Evolutionary conservation across 2,888 invertebrate species (phyloP), one percentile per base, ranked within the genome.

Genomic region (Aporophyla nigra): DNA sequence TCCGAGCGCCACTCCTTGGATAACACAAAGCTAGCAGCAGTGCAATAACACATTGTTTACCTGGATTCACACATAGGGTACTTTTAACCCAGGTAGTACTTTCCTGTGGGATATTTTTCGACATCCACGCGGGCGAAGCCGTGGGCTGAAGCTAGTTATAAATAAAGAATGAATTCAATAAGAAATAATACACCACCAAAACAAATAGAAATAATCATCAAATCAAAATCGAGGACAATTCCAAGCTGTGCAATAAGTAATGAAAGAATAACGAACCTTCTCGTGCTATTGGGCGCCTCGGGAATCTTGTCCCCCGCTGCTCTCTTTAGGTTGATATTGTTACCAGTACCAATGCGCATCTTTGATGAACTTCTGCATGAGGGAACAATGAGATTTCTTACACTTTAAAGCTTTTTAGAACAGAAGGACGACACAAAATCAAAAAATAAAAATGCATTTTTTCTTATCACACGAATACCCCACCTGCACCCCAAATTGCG

Each of bases 361-460:
- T 91, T 93, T 0, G 90, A 90, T 5, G 90, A 86, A 6, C 85
- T 88, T 27, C 92, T 92, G 74, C 0, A 63, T 40, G 27, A 21
- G 19, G 10, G 0, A 19, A 3, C 12, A 7, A 61, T 62, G 46
- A 40, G 3, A 12, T 53, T 61, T 27, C 10, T 27, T 53, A 61
- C 12, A 40, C 21, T 16, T 33, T 16, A n/a, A 16, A 33, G 14
- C 2, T 33, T 16, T 33, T 21, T n/a, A n/a, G n/a, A n/a, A n/a
- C n/a, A n/a, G n/a, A n/a, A n/a, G n/a, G n/a, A n/a, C n/a, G n/a
- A n/a, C n/a, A n/a, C n/a, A n/a, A n/a, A n/a, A n/a, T n/a, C n/a
- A n/a, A n/a, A n/a, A n/a, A n/a, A n/a, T n/a, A n/a, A n/a, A n/a
- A n/a, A n/a, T n/a, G n/a, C n/a, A n/a, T n/a, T n/a, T 14, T 56